These are phyloP conservation scores for Macrotrachela quadricornifera DNA, from an alignment of 1,140 invertebrate species.

Conservation along the genomic window DNA sequence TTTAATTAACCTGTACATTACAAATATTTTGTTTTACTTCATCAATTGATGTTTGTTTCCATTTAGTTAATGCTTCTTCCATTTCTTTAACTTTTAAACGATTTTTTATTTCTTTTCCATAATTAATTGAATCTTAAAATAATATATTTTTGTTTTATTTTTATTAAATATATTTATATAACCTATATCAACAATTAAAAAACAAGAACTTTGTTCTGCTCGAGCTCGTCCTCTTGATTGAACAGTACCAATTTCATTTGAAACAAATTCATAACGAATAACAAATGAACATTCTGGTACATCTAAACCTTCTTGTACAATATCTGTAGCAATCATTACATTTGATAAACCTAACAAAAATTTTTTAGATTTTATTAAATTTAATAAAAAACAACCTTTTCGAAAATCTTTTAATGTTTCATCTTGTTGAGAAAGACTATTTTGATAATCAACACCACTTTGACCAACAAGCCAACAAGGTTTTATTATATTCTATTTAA, in stretches of 20 bases:
- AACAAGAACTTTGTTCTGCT: conserved; percentile 7
- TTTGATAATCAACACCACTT: neutral
- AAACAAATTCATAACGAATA: conserved; percentile 11
- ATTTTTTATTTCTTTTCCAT: conserved; percentile 6
- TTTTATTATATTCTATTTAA: neutral
- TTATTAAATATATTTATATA: no score
- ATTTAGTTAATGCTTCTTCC: neutral
- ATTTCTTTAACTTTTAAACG: conserved; percentile 5
- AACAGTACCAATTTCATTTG: conserved; percentile 10
- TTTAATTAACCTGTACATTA: no score
- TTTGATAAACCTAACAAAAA: neutral
- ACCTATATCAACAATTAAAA: conserved; percentile 1
- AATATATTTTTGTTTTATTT: no score
- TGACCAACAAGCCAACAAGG: neutral
- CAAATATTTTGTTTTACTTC: no score
- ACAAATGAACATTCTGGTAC: conserved; percentile 9
- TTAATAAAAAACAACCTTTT: no score
- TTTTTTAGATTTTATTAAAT: no score
- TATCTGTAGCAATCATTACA: conserved; percentile 4
- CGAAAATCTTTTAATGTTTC: neutral
- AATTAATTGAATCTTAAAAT: conserved; percentile 4
- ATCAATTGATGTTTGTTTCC: no score
- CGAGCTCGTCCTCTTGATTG: conserved; percentile 9
- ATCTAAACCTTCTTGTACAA: conserved; percentile 10
- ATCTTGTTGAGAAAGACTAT: neutral